Conservation (phyloP, 2,113 vertebrate species). For the Oreochromis spilurus region DNA sequence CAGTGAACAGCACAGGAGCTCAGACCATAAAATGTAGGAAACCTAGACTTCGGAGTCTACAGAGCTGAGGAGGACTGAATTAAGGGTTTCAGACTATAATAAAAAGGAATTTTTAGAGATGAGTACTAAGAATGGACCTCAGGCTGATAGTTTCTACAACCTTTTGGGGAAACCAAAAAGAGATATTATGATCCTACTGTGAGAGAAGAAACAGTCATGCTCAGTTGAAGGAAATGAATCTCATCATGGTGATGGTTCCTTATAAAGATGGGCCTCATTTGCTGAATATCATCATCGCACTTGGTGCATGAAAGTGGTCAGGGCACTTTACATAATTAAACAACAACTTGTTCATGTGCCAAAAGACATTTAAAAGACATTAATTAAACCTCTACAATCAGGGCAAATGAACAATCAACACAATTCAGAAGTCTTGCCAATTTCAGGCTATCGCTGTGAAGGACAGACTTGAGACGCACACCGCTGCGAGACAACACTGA, state of each 20-base stretch:
- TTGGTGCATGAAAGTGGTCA: background rate
- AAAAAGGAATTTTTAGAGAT: slow-evolving; percentile 3
- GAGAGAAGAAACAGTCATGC: background rate
- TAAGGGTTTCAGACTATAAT: slow-evolving; percentile 18
- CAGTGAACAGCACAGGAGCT: background rate
- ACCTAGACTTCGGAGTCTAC: slow-evolving; percentile 1
- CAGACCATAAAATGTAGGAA: background rate
- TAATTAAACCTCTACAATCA: background rate
- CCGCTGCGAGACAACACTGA: background rate
- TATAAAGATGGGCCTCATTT: background rate
- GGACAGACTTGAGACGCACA: background rate
- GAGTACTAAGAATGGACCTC: background rate
- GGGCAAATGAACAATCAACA: background rate
- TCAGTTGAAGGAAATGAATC: background rate
- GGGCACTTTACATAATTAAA: background rate
- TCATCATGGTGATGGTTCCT: background rate
- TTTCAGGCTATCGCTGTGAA: background rate
- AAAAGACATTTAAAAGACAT: slow-evolving; percentile 2
- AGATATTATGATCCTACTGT: background rate
- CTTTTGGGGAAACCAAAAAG: background rate
- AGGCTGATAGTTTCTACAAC: background rate
- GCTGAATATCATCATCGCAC: background rate
- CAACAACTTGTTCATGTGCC: background rate
- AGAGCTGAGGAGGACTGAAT: slow-evolving; percentile 1
- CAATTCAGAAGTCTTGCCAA: background rate